Evolutionary conservation across 2,888 invertebrate genomes (phyloP).

Genomic region (Limnephilus lunatus): DNA sequence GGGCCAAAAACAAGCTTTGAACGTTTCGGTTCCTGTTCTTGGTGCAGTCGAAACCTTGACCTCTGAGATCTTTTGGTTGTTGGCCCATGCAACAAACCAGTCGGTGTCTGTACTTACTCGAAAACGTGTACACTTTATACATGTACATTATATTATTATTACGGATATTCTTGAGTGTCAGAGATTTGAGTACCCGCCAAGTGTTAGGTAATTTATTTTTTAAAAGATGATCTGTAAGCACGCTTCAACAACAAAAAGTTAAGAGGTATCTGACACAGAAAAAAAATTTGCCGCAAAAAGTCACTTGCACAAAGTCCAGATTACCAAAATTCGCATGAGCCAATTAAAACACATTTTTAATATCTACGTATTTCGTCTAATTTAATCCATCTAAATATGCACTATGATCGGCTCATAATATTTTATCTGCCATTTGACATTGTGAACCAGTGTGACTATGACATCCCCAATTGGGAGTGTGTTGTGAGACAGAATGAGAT

Average conservation of each 20-base stretch:
- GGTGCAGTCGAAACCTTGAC: background rate
- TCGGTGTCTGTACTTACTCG: background rate
- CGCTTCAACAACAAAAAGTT: background rate
- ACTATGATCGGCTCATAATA: too few species aligned
- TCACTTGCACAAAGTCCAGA: background rate
- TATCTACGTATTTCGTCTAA: too few species aligned
- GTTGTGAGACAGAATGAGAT: too few species aligned
- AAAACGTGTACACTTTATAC: background rate
- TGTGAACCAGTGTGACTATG: too few species aligned
- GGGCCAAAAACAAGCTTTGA: background rate
- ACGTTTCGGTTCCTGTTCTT: background rate
- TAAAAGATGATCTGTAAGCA: background rate
- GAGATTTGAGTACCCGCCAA: background rate
- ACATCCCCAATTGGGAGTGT: too few species aligned
- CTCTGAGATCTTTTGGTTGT: background rate
- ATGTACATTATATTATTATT: background rate
- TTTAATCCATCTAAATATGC: background rate
- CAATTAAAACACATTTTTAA: background rate
- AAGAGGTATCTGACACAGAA: background rate
- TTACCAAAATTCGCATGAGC: background rate
- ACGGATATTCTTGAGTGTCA: background rate
- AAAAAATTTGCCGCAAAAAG: too few species aligned
- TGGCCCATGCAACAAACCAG: background rate
- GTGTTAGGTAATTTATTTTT: too few species aligned
- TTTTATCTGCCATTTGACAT: too few species aligned